These are phyloP conservation scores for Acholoe squamosa DNA, from an alignment of 2,888 invertebrate species.

Conservation along the genomic window DNA sequence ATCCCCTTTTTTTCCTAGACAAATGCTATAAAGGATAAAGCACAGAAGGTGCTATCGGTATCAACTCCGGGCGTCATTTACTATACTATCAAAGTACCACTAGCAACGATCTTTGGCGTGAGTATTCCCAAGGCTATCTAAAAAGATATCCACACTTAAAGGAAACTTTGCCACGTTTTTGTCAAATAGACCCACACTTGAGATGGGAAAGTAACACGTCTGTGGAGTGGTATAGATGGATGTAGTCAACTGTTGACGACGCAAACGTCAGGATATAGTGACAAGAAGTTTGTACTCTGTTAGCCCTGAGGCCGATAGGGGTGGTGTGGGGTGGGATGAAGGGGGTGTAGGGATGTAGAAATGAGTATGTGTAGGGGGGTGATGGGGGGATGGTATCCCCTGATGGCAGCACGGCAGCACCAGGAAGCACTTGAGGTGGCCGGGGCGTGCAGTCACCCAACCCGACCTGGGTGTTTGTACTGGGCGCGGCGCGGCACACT, in stretches of 20 bases:
- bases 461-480: constrained; percentile 46
- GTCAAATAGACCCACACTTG: not conserved
- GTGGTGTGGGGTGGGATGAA: not conserved
- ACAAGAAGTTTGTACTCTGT: constrained; percentile 3
- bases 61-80: constrained; percentile 2
- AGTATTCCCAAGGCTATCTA: not conserved
- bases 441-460: constrained; percentile 42
- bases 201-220: not conserved
- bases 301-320: constrained; percentile 22
- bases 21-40: constrained; percentile 17
- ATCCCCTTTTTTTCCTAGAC: constrained; percentile 2
- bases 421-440: constrained; percentile 55
- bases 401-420: not conserved
- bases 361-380: constrained; percentile 25
- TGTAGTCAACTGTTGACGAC: too few relatives aligned
- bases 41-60: not conserved
- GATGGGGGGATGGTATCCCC: constrained; percentile 41
- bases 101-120: not conserved
- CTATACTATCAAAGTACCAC: too few relatives aligned
- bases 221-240: not conserved
- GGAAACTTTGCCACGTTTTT: not conserved
- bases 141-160: not conserved
- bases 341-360: constrained; percentile 19
- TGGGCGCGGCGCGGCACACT: constrained; percentile 30
- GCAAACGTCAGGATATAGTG: not conserved